Percentiles rank a stretch among this genome's conserved stretches.
These are phyloP conservation scores for Pycnomerus fuliginosus DNA, from an alignment of 2,888 invertebrate species.

Conservation along the genomic window DNA sequence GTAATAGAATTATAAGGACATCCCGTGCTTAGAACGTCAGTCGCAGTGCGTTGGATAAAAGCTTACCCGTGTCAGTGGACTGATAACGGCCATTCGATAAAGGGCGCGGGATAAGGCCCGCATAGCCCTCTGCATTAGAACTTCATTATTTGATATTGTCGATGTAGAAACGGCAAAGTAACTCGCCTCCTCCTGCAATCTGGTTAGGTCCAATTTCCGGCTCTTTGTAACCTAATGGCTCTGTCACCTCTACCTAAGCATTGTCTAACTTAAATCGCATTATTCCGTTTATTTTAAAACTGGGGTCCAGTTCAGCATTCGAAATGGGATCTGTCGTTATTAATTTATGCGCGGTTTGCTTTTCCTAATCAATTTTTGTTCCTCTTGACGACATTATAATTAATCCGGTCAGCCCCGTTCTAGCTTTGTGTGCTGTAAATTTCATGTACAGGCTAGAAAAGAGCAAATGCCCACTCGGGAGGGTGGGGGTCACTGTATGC, in stretches of 20 bases:
- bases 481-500: too few species aligned
- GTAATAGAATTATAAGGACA: slow-evolving; percentile 50
- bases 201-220: slow-evolving; percentile 25
- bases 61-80: slow-evolving; percentile 29
- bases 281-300: too few species aligned
- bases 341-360: slow-evolving; percentile 19
- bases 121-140: slow-evolving; percentile 23
- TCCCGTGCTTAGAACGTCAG: slow-evolving; percentile 36
- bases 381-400: slow-evolving; percentile 33
- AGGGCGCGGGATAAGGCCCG: slow-evolving; percentile 26
- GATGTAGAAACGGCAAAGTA: slow-evolving; percentile 19
- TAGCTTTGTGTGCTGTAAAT: too few species aligned
- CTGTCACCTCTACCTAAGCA: slow-evolving; percentile 17
- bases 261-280: too few species aligned
- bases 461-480: too few species aligned
- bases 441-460: too few species aligned
- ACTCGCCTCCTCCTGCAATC: slow-evolving; percentile 14
- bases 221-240: slow-evolving; percentile 15
- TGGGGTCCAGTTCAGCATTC: too few species aligned
- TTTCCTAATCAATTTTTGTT: slow-evolving; percentile 19
- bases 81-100: slow-evolving; percentile 25
- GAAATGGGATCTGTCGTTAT: too few species aligned
- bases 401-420: slow-evolving; percentile 36
- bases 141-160: slow-evolving; percentile 25
- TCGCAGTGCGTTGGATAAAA: slow-evolving; percentile 31